These are phyloP conservation scores for Pipistrellus pipistrellus DNA, from an alignment of 2,797 vertebrate species.

Conservation along the genomic window DNA sequence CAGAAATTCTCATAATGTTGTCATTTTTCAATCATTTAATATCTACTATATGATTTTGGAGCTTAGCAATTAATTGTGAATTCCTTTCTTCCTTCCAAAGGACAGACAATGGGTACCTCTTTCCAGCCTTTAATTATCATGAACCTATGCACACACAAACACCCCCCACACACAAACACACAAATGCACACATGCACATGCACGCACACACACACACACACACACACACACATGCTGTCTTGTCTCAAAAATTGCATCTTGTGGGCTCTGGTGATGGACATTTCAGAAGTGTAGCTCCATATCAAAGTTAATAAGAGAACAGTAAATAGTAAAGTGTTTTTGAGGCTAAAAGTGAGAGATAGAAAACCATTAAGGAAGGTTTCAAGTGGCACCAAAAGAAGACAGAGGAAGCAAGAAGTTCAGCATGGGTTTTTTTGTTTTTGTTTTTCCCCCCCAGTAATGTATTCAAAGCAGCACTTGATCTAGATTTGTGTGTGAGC, in stretches of 20 bases:
- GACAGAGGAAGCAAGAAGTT: slow-evolving; percentile 64
- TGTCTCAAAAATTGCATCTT: slow-evolving; percentile 27
- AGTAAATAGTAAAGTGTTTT: slow-evolving; percentile 72
- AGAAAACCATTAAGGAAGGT: slow-evolving; percentile 61
- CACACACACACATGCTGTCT: not conserved
- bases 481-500: not conserved
- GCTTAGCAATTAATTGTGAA: slow-evolving; percentile 42
- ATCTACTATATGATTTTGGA: slow-evolving; percentile 18
- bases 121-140: not conserved
- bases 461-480: slow-evolving; percentile 45
- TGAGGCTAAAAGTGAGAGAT: slow-evolving; percentile 80
- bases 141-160: not conserved
- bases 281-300: slow-evolving; percentile 72
- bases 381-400: slow-evolving; percentile 70
- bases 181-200: not conserved
- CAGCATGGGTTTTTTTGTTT: slow-evolving; percentile 33
- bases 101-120: not conserved
- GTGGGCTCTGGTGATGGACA: slow-evolving; percentile 22
- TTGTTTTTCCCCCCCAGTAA: not conserved
- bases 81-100: not conserved
- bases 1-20: not conserved
- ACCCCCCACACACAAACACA: no score
- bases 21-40: slow-evolving; percentile 44
- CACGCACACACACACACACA: not conserved
- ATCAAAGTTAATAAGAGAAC: slow-evolving; percentile 78